Conservation (phyloP, 1,140 invertebrate genomes). For the Plodia interpunctella region DNA sequence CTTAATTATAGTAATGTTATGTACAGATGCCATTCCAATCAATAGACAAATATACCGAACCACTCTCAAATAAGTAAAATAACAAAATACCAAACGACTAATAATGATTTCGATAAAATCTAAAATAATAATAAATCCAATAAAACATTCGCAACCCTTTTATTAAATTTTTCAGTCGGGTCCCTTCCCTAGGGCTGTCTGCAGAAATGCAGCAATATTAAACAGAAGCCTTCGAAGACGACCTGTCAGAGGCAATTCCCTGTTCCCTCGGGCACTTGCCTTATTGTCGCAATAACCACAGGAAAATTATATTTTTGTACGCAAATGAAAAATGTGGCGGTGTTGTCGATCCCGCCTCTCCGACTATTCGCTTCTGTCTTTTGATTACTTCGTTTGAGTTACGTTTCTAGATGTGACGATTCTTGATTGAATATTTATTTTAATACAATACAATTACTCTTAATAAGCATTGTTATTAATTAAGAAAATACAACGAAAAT, state of each 20-base stretch:
- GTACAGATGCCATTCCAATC: too few relatives aligned
- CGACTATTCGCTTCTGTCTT: not conserved
- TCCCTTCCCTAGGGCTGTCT: conserved; percentile 11
- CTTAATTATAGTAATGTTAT: too few relatives aligned
- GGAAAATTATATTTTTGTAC: conserved; percentile 1
- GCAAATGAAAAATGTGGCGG: conserved; percentile 1
- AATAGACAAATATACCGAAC: too few relatives aligned
- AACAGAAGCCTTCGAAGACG: conserved; percentile 7
- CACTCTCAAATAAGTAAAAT: too few relatives aligned
- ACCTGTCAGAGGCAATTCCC: not conserved
- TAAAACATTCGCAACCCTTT: conserved; percentile 4
- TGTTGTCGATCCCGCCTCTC: not conserved
- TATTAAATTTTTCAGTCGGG: conserved; percentile 12
- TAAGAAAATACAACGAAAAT: too few relatives aligned
- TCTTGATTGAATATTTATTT: too few relatives aligned
- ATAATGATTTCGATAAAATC: not conserved
- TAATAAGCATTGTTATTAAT: too few relatives aligned
- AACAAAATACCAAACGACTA: not conserved
- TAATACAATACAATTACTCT: too few relatives aligned
- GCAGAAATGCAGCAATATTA: conserved; percentile 13
- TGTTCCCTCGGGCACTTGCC: not conserved
- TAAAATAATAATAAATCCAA: conserved; percentile 3
- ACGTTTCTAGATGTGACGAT: too few relatives aligned
- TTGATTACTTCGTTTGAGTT: not conserved
- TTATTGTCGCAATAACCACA: conserved; percentile 3